Percentiles rank a stretch among this genome's conserved stretches.
These are phyloP conservation scores for Morinoia aosen DNA, from an alignment of 2,888 invertebrate genomes.

Conservation along the genomic window DNA sequence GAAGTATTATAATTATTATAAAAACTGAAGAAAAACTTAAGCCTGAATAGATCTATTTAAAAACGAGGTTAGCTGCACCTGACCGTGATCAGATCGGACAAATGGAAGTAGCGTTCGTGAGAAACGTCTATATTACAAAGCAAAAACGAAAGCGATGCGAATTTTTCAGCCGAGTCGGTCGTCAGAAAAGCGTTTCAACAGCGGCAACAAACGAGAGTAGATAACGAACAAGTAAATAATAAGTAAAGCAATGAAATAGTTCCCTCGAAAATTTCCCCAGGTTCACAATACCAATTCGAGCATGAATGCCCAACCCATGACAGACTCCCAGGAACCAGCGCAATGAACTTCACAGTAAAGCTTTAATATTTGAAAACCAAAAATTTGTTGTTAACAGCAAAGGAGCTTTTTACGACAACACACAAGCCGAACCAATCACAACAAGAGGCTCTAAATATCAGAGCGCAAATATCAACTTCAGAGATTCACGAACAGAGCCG, in stretches of 20 bases:
- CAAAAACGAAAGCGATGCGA: too few species aligned
- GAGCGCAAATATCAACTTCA: background rate
- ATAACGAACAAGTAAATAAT: too few species aligned
- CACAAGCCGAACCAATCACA: background rate
- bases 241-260: background rate
- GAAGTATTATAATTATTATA: too few species aligned
- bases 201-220: too few species aligned
- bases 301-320: background rate
- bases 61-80: background rate
- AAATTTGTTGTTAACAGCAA: too few species aligned
- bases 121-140: too few species aligned
- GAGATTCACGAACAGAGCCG: too few species aligned
- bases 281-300: background rate
- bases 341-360: too few species aligned
- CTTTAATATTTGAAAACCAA: too few species aligned
- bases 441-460: background rate
- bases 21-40: background rate
- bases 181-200: too few species aligned
- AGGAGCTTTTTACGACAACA: too few species aligned
- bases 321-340: background rate
- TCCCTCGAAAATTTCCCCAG: background rate
- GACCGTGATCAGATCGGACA: background rate
- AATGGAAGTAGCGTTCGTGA: background rate
- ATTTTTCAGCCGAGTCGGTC: too few species aligned
- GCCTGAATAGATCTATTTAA: background rate